Base-by-base conservation (phyloP, 2,113 vertebrate genomes). In the Zosterops lateralis region DNA sequence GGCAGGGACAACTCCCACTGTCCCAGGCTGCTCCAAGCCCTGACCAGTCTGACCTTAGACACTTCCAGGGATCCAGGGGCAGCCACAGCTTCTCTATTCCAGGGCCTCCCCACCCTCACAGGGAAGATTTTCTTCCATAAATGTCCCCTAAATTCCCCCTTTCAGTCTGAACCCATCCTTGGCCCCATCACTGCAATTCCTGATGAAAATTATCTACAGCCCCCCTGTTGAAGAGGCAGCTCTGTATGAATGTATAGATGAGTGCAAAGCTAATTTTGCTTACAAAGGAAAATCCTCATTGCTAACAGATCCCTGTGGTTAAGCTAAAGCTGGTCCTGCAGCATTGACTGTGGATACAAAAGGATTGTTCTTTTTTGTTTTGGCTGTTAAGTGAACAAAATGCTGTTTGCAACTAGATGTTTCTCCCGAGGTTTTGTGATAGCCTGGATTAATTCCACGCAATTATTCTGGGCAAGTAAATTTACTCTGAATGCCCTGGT, bases 281-380 rank as follows among this genome's bases (percentile, higher is more conserved):
- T 98, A 98, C 97, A 97, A 84, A 97, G 96, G 97, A 75, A 98
- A 98, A 98, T 80, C 76, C 87, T 53, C 90, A 13, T 57, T 97
- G 97, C 97, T 97, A 97, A 98, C 90, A 96, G 97, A 98, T 98
- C 64, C 97, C 98, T 97, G 85, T 78, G 95, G 94, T 96, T 96
- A 97, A 98, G 98, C 99, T 97, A 92, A 98, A 98, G 98, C 86
- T 96, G 21, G 78, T 97, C 95, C 97, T 98, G 98, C 96, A 92
- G 97, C 84, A 68, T 24, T 67, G 89, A n/a, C 77, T 42, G 58
- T 26, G 62, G 74, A 90, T 57, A 95, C 89, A 95, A 95, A 93
- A 96, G 92, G 96, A 96, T 98, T 98, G 97, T 93, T 97, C 96
- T 87, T 95, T 96, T 97, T 97, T 97, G 97, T 97, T 96, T 95